These are phyloP conservation scores for Pyrocephalus nanus DNA, from an alignment of 2,797 vertebrate species.

Conservation along the genomic window DNA sequence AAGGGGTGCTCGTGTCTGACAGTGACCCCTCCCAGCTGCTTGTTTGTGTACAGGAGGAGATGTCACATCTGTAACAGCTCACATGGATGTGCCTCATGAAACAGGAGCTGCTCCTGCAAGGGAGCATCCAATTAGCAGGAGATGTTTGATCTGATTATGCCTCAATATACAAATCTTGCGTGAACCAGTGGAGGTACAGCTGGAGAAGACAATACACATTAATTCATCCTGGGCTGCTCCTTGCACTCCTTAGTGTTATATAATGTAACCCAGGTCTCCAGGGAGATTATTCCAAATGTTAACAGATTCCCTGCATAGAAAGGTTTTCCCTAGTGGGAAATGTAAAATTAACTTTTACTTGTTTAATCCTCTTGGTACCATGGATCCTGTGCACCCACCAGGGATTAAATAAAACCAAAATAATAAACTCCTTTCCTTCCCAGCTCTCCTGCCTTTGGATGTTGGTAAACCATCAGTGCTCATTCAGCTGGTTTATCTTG, in stretches of 20 bases:
- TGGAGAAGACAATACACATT: conserved; percentile 45
- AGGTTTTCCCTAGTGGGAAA: background rate
- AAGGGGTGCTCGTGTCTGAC: background rate
- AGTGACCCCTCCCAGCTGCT: background rate
- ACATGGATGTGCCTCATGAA: background rate
- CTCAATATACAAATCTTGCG: conserved; percentile 9
- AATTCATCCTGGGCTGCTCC: background rate
- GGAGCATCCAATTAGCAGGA: conserved; percentile 47
- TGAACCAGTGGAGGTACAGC: conserved; percentile 22
- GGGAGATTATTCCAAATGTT: conserved; percentile 18
- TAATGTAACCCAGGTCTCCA: background rate
- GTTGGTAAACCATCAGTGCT: background rate
- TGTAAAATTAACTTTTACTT: background rate
- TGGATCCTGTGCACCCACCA: background rate
- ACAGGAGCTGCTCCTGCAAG: conserved; percentile 11
- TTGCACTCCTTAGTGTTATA: background rate
- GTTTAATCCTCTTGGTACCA: background rate
- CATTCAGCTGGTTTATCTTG: background rate
- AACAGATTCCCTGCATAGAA: background rate
- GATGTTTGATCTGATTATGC: conserved; percentile 36
- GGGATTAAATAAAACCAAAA: background rate
- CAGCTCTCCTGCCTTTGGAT: background rate
- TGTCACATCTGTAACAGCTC: conserved; percentile 42
- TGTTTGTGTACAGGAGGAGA: background rate
- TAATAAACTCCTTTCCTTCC: background rate